Percentiles rank a stretch among this genome's conserved stretches.
These are phyloP conservation scores for Cancer borealis DNA, from an alignment of 2,888 invertebrate genomes.

Conservation along the genomic window DNA sequence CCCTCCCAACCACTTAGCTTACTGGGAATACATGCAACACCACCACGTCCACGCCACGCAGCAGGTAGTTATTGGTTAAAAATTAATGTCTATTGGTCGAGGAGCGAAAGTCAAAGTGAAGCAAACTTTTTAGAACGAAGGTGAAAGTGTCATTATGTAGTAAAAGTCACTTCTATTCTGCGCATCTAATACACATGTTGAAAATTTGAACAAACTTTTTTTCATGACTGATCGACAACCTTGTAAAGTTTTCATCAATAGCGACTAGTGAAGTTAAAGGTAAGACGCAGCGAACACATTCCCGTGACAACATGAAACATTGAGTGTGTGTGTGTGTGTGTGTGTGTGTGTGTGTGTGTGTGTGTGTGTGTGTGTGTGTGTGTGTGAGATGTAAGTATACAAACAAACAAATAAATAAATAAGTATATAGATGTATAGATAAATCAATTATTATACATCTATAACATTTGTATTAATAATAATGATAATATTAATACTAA, in stretches of 20 bases:
- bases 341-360: constrained; percentile 47
- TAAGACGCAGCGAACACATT: background rate
- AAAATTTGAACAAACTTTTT: background rate
- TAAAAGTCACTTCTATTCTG: constrained; percentile 12
- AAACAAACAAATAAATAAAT: background rate
- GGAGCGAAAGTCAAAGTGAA: background rate
- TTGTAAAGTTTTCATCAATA: background rate
- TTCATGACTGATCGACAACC: background rate
- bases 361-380: constrained; percentile 32
- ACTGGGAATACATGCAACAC: background rate
- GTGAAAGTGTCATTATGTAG: constrained; percentile 8
- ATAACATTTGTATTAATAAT: constrained; percentile 31
- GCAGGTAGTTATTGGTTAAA: background rate
- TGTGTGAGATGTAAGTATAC: background rate
- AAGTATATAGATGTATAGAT: background rate
- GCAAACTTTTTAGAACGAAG: background rate
- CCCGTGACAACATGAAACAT: background rate
- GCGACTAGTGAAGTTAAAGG: background rate
- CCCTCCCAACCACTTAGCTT: background rate
- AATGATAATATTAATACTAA: background rate
- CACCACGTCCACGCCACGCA: background rate
- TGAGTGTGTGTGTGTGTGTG: background rate
- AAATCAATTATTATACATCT: background rate
- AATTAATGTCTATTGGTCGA: background rate
- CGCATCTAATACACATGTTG: background rate